A percentile compares a stretch with the other conserved stretches of the same genome.
phyloP scores from a whole-genome alignment of 2,113 vertebrate genomes.

The Nothocercus julius region DNA sequence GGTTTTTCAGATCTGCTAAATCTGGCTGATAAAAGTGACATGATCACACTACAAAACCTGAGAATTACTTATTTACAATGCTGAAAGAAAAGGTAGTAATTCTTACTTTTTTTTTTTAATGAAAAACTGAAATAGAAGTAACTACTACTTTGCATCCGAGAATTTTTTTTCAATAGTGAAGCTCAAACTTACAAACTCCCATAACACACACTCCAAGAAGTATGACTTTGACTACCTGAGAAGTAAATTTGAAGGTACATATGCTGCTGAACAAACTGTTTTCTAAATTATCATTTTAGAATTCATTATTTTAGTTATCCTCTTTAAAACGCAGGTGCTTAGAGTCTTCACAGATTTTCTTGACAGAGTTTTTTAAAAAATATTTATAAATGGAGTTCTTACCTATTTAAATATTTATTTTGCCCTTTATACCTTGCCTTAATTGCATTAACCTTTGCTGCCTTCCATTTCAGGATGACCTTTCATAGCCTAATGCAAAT shows the following conservation, averaged over 20 bases:
- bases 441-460: slow-evolving; percentile 11
- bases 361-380: background rate
- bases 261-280: background rate
- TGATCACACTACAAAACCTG: background rate
- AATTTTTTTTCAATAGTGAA: background rate
- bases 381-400: slow-evolving; percentile 12
- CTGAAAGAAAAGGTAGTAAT: background rate
- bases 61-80: background rate
- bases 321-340: background rate
- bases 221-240: background rate
- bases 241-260: background rate
- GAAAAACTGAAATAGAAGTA: background rate
- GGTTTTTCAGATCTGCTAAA: background rate
- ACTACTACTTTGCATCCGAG: background rate
- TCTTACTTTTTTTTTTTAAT: background rate
- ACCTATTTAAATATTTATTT: background rate
- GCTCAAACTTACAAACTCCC: background rate
- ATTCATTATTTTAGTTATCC: background rate
- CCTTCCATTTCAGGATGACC: background rate
- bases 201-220: background rate
- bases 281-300: background rate
- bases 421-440: slow-evolving; percentile 3
- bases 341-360: background rate
- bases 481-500: background rate
- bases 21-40: background rate